These are phyloP conservation scores for Apis dorsata DNA, from an alignment of 1,140 invertebrate species.

Conservation along the genomic window DNA sequence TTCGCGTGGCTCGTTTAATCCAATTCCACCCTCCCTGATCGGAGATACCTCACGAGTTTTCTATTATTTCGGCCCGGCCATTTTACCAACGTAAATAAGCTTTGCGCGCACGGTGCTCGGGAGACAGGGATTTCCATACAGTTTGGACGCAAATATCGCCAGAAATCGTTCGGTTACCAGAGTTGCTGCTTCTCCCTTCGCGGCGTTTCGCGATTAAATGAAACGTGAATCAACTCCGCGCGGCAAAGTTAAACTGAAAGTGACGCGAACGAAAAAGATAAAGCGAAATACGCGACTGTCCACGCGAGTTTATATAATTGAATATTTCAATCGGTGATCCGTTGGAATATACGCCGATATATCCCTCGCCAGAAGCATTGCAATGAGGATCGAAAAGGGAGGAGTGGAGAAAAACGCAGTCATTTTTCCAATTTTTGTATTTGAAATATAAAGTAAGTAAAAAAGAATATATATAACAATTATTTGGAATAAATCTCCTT, in stretches of 20 bases:
- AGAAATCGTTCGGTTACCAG: not conserved
- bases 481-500: too few species aligned
- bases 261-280: not conserved
- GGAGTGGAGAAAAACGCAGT: too few species aligned
- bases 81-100: not conserved
- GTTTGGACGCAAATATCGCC: not conserved
- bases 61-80: not conserved
- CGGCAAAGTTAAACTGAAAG: not conserved
- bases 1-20: too few species aligned
- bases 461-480: too few species aligned
- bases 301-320: not conserved
- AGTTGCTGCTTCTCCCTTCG: not conserved
- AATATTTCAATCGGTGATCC: not conserved
- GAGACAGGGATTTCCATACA: not conserved
- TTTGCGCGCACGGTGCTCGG: not conserved
- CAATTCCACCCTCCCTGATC: too few species aligned
- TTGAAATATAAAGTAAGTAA: too few species aligned
- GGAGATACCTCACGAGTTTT: not conserved
- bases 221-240: not conserved
- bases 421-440: too few species aligned
- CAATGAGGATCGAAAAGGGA: too few species aligned
- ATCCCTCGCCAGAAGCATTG: too few species aligned
- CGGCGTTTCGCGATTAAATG: not conserved
- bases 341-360: too few species aligned
- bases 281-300: not conserved